Conservation (phyloP, 2,888 invertebrate species). For the Leptinotarsa juncta region DNA sequence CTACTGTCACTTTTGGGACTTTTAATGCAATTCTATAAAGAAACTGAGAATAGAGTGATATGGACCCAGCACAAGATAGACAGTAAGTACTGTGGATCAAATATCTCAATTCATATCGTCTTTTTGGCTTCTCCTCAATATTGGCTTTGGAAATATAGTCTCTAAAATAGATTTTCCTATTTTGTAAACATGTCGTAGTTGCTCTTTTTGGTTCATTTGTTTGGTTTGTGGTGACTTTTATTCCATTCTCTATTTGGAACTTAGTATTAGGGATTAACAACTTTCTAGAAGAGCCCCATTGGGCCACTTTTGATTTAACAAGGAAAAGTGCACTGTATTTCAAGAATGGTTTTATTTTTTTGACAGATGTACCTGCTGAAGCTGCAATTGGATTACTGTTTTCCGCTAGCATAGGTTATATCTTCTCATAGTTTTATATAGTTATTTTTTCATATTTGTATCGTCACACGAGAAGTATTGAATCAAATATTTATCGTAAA, state of each 20-base stretch:
- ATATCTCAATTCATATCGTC: background rate
- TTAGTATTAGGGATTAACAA: background rate
- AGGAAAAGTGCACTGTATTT: slow-evolving; percentile 24
- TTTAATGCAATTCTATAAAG: background rate
- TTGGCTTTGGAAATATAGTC: slow-evolving; percentile 23
- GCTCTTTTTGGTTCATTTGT: slow-evolving; percentile 56
- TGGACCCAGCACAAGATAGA: background rate
- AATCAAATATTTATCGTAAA: slow-evolving; percentile 27
- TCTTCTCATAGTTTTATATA: slow-evolving; percentile 52
- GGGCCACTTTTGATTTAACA: slow-evolving; percentile 35
- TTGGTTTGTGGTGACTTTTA: slow-evolving; percentile 56
- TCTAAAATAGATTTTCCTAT: slow-evolving; percentile 40
- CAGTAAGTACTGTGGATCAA: background rate
- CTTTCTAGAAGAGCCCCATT: slow-evolving; percentile 1
- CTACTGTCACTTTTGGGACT: background rate
- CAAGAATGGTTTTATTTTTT: slow-evolving; percentile 46
- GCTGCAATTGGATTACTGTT: slow-evolving; percentile 54
- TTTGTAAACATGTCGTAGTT: slow-evolving; percentile 53
- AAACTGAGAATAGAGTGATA: background rate
- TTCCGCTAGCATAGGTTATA: slow-evolving; percentile 52
- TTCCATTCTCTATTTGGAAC: slow-evolving; percentile 48
- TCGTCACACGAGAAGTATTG: slow-evolving; percentile 29
- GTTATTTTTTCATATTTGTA: slow-evolving; percentile 45
- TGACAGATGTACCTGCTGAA: slow-evolving; percentile 59
- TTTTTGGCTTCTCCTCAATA: background rate